A percentile compares a stretch with the other conserved stretches of the same genome.
Conservation (phyloP, 2,888 invertebrate genomes). For the Lasioglossum marginatum region DNA sequence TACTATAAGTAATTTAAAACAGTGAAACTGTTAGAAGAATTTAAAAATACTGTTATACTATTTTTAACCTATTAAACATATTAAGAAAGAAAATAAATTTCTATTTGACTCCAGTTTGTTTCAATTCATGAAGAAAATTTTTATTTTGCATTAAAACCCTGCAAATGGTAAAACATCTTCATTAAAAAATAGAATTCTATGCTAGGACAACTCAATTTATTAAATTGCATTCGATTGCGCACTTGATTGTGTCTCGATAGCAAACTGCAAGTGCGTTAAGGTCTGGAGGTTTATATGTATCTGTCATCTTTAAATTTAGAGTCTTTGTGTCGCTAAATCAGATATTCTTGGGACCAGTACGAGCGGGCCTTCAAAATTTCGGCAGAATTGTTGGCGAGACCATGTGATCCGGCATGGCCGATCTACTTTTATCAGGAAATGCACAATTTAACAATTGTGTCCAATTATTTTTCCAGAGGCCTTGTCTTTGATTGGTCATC, state of each 20-base stretch:
- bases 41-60: too few species aligned
- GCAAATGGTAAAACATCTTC: neutral
- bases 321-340: neutral
- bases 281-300: neutral
- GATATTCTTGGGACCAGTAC: neutral
- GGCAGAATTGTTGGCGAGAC: constrained; percentile 62
- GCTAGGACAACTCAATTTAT: neutral
- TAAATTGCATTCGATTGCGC: neutral
- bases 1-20: too few species aligned
- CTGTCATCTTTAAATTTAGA: neutral
- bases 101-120: too few species aligned
- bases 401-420: constrained; percentile 63
- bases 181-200: neutral
- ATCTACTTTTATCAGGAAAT: constrained; percentile 78
- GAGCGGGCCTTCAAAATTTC: constrained; percentile 55
- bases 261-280: neutral
- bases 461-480: constrained; percentile 80
- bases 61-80: too few species aligned
- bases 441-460: constrained; percentile 82
- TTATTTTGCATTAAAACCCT: neutral
- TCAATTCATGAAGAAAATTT: too few species aligned
- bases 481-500: constrained; percentile 74
- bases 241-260: neutral
- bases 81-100: too few species aligned
- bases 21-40: too few species aligned